phyloP scores from a whole-genome alignment of 1,140 invertebrate genomes.

The Drosophila ananassae region DNA sequence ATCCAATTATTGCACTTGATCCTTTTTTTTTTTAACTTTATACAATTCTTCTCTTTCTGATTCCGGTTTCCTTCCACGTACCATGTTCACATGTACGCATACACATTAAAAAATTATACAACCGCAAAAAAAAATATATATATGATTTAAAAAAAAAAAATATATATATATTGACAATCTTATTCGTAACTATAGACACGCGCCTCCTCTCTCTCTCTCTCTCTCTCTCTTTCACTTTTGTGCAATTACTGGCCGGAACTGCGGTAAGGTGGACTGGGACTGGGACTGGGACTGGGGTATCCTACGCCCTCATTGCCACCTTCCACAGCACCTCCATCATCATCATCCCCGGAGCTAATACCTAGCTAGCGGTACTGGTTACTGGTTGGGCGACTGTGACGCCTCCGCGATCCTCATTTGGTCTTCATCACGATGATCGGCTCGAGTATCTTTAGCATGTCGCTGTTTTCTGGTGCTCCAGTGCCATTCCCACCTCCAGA shows the following conservation, averaged over 20 bases:
- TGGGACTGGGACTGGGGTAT: background rate
- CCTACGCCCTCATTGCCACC: background rate
- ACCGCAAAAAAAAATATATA: slow-evolving; percentile 13
- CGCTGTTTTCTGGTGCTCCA: slow-evolving; percentile 72
- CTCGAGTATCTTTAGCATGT: slow-evolving; percentile 83
- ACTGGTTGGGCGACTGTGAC: slow-evolving; percentile 32
- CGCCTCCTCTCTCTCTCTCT: background rate
- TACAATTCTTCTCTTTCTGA: slow-evolving; percentile 12
- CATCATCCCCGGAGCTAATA: background rate
- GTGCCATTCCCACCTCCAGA: slow-evolving; percentile 34
- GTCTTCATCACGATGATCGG: slow-evolving; percentile 84
- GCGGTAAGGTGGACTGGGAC: background rate
- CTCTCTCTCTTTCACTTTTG: background rate
- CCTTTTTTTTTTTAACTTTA: slow-evolving; percentile 20
- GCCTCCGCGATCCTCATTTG: slow-evolving; percentile 75
- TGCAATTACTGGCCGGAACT: slow-evolving; percentile 5
- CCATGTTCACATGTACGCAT: background rate
- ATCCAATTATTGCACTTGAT: slow-evolving; percentile 32
- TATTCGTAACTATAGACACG: slow-evolving; percentile 49
- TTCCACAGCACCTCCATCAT: background rate
- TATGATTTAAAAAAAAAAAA: slow-evolving; percentile 31
- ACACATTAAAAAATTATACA: slow-evolving; percentile 4
- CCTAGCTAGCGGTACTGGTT: slow-evolving; percentile 38
- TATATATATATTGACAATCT: slow-evolving; percentile 17
- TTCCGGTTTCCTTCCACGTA: background rate